Evolutionary conservation across 2,888 invertebrate genomes (phyloP), one percentile per base, ranked within the genome.

Genomic region (Lottia scabra): DNA sequence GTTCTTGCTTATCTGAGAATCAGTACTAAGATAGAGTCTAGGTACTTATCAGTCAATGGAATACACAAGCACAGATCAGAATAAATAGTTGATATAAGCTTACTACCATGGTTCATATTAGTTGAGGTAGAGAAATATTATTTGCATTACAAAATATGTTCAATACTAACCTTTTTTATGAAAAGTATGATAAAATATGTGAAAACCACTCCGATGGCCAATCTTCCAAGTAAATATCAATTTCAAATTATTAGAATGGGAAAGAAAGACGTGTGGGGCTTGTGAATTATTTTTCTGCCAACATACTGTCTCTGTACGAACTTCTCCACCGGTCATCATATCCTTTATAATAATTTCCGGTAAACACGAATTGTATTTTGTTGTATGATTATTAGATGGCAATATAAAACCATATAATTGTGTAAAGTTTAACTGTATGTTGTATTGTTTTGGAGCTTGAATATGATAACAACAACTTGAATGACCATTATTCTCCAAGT

Each of bases 191-290:
- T 56, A 56, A 56, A 56, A 56, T 56, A 56, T 56, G 19, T 56
- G 56, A 56, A 56, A 56, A 23, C 56, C 56, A 56, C 56, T 62
- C 38, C 43, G 76, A 72, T 79, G 81, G 75, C 81, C 78, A 67
- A 75, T 75, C 74, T 76, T 75, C 82, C 83, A 83, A 71, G 78
- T 75, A 78, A 79, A 84, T 68, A 81, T 79, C 66, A 84, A 80
- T 74, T 78, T 78, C 73, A 84, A 75, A 71, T 77, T 75, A 78
- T 82, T 80, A 72, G 81, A 78, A 65, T 79, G 80, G 62, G 80
- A 80, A 73, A 81, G 84, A 83, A 84, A 84, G 83, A 84, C 84
- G 75, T 80, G 78, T 67, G 82, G 84, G 75, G 75, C 75, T 71
- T 75, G 73, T 74, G 79, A 75, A 75, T 75, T 76, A 38, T 73